A percentile compares a stretch with the other conserved stretches of the same genome.
Evolutionary conservation across 2,113 vertebrate species (phyloP).

Genomic region (Nannospalax galili): DNA sequence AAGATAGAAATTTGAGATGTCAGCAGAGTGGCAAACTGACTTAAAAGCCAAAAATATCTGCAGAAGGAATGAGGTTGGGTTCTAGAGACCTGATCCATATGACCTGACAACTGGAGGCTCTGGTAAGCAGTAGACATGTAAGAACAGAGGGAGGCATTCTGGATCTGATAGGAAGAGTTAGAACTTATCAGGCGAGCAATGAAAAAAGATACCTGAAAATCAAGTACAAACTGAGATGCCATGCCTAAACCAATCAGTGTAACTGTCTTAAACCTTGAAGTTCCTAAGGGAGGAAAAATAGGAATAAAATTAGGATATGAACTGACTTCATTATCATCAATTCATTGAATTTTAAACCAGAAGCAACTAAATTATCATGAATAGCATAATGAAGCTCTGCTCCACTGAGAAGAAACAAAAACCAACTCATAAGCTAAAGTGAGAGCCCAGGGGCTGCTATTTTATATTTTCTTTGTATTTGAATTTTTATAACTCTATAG

Average conservation of each 20-base stretch:
- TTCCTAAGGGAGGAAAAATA: not conserved
- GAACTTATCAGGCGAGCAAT: not conserved
- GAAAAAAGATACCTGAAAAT: not conserved
- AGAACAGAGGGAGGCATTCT: not conserved
- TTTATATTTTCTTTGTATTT: not conserved
- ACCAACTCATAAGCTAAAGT: not conserved
- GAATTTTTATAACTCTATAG: not conserved
- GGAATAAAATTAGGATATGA: not conserved
- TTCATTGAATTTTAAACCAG: constrained; percentile 13
- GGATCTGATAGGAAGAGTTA: not conserved
- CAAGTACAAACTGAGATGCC: not conserved
- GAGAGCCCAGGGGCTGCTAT: not conserved
- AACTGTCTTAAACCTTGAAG: not conserved
- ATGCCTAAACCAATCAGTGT: not conserved
- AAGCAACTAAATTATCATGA: not conserved
- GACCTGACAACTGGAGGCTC: not conserved
- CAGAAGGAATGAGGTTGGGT: not conserved
- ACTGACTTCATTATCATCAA: not conserved
- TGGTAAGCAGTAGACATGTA: not conserved
- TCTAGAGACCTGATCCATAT: not conserved
- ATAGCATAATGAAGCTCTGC: not conserved
- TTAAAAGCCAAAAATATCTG: not conserved
- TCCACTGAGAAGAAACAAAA: not conserved
- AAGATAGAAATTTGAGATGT: not conserved
- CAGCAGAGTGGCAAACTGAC: not conserved